Evolutionary conservation across 2,113 vertebrate species (phyloP).

Genomic region (Riparia riparia): DNA sequence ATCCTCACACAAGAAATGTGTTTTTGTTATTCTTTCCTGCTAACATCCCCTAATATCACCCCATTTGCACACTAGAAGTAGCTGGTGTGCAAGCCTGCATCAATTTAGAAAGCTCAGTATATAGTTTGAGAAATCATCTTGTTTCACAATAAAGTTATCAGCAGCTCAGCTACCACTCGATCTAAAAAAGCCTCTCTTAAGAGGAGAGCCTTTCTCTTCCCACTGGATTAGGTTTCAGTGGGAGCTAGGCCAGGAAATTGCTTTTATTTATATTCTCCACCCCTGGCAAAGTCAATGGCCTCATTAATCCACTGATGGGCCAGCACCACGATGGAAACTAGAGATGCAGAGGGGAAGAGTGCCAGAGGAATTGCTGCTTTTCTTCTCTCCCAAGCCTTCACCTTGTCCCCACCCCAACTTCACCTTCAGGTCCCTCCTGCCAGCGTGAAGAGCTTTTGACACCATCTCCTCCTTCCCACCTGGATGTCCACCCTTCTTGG

Average conservation of each 20-base stretch:
- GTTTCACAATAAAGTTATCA: slow-evolving; percentile 8
- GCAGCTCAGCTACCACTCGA: not conserved
- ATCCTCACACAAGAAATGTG: not conserved
- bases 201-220: slow-evolving; percentile 54
- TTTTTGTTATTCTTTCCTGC: not conserved
- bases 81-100: not conserved
- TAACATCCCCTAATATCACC: not conserved
- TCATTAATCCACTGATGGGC: slow-evolving; percentile 68
- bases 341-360: slow-evolving; percentile 43
- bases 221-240: slow-evolving; percentile 63
- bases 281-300: slow-evolving; percentile 71
- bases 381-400: slow-evolving; percentile 23
- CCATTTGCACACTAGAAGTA: slow-evolving; percentile 17
- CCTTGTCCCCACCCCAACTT: slow-evolving; percentile 14
- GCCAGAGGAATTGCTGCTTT: slow-evolving; percentile 36
- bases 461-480: not conserved
- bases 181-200: slow-evolving; percentile 38
- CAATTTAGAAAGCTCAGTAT: not conserved
- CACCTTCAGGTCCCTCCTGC: slow-evolving; percentile 29
- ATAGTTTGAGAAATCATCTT: not conserved
- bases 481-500: not conserved
- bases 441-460: not conserved
- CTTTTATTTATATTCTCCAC: slow-evolving; percentile 74
- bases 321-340: slow-evolving; percentile 57
- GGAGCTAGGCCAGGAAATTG: slow-evolving; percentile 69